A percentile compares a stretch with the other conserved stretches of the same genome.
Evolutionary conservation across 2,113 vertebrate species (phyloP).

Genomic region (Rhabdornis inornatus): DNA sequence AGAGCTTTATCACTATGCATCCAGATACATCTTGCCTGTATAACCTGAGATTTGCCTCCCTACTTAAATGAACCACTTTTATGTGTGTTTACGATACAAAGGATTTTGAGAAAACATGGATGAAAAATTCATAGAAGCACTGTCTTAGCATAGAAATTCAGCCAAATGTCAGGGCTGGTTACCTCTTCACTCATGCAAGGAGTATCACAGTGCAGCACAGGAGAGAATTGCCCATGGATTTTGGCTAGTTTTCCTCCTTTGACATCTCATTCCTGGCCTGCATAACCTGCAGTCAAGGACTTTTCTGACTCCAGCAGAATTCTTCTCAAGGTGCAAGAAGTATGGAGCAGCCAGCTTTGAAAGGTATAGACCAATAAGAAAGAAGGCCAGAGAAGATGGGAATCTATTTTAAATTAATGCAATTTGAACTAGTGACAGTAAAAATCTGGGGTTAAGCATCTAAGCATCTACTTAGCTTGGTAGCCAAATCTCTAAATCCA

Average conservation of each 20-base stretch:
- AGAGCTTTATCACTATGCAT: not conserved
- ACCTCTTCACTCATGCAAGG: accelerated
- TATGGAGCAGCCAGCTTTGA: not conserved
- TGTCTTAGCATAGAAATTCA: not conserved
- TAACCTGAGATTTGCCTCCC: not conserved
- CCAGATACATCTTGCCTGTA: not conserved
- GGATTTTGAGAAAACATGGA: not conserved
- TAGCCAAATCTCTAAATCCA: not conserved
- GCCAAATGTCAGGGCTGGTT: accelerated
- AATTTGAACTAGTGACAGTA: not conserved
- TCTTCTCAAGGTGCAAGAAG: not conserved
- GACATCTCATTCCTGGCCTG: not conserved
- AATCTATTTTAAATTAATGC: not conserved
- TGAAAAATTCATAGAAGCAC: not conserved
- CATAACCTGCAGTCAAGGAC: not conserved
- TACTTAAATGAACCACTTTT: not conserved
- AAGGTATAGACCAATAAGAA: not conserved
- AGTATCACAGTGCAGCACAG: not conserved
- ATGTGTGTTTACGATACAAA: not conserved
- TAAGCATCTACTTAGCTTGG: not conserved
- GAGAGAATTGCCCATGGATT: not conserved
- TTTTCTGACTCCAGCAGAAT: not conserved
- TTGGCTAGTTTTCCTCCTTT: not conserved
- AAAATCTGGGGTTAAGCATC: not conserved
- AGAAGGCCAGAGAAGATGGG: not conserved